These are phyloP conservation scores for Pogona vitticeps DNA, from an alignment of 2,113 vertebrate species.

Conservation along the genomic window DNA sequence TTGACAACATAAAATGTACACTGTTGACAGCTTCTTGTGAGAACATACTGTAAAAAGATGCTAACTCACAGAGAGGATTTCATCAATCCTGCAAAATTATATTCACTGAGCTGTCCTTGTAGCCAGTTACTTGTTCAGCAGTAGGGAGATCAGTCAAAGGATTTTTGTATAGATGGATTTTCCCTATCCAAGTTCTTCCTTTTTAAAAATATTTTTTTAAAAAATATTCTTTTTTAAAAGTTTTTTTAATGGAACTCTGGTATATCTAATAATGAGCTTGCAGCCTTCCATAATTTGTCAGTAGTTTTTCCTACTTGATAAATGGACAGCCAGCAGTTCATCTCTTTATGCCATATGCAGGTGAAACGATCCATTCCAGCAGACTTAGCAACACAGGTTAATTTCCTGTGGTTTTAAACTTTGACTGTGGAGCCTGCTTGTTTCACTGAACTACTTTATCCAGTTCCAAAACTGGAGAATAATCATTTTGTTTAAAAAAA, in stretches of 20 bases:
- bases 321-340: constrained; percentile 8
- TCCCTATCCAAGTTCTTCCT: neutral
- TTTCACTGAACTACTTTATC: neutral
- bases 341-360: neutral
- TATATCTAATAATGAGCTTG: neutral
- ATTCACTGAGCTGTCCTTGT: neutral
- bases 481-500: neutral
- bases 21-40: neutral
- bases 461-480: neutral
- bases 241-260: neutral
- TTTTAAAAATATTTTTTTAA: neutral
- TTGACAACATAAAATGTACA: neutral
- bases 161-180: neutral
- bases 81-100: neutral
- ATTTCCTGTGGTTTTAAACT: constrained; percentile 18
- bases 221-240: neutral
- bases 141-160: neutral
- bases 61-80: neutral
- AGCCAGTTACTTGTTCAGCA: neutral
- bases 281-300: neutral
- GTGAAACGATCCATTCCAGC: neutral
- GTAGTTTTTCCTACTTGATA: neutral
- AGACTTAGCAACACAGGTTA: neutral
- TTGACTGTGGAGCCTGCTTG: neutral
- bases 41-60: neutral